phyloP scores from a whole-genome alignment of 2,113 vertebrate genomes.

The Scomber scombrus region DNA sequence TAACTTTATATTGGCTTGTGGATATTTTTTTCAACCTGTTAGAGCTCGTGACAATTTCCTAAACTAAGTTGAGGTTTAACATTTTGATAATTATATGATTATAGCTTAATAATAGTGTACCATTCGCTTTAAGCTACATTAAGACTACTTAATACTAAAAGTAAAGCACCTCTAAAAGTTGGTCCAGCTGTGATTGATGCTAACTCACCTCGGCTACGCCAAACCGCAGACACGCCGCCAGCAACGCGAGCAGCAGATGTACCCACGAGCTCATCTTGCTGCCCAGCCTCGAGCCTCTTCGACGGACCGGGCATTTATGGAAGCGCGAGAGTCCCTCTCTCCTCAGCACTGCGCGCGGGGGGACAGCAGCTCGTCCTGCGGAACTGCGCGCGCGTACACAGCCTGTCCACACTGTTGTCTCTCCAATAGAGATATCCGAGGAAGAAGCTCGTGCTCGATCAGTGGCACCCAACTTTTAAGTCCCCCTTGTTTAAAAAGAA shows the following conservation, averaged over 20 bases:
- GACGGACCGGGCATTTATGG: slow-evolving; percentile 86
- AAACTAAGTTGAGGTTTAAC: not conserved
- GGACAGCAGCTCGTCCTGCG: slow-evolving; percentile 64
- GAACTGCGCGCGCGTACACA: slow-evolving; percentile 44
- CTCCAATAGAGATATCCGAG: slow-evolving; percentile 46
- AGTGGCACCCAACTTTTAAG: not conserved
- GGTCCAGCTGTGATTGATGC: not conserved
- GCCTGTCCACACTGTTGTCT: slow-evolving; percentile 12
- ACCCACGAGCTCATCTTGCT: slow-evolving; percentile 86
- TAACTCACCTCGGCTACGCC: slow-evolving; percentile 82
- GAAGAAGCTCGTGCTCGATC: not conserved
- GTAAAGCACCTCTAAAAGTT: not conserved
- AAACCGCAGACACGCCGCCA: slow-evolving; percentile 79
- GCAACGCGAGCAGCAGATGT: slow-evolving; percentile 83
- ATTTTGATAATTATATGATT: not conserved
- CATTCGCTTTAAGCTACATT: too few relatives aligned
- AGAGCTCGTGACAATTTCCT: not conserved
- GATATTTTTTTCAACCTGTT: too few relatives aligned
- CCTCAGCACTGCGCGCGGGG: slow-evolving; percentile 76
- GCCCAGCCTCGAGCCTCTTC: slow-evolving; percentile 82
- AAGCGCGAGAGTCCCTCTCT: slow-evolving; percentile 74
- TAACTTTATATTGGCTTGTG: too few relatives aligned
- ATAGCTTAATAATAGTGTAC: too few relatives aligned
- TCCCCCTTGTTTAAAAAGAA: too few relatives aligned
- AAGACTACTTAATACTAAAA: not conserved